Conservation (phyloP, 2,113 vertebrate species). For the Dasypus novemcinctus region DNA sequence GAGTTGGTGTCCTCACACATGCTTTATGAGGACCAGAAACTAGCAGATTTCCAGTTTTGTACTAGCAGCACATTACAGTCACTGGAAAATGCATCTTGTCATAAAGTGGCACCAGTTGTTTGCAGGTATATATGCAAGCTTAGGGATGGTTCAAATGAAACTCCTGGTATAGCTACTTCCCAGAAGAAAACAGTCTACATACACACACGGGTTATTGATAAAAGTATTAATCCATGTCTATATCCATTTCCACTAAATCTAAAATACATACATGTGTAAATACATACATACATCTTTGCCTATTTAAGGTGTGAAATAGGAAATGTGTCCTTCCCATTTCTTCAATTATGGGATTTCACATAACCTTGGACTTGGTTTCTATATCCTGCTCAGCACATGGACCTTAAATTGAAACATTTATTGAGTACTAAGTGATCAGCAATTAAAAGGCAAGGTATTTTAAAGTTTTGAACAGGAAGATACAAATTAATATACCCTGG, state of each 20-base stretch:
- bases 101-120: not conserved
- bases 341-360: conserved; percentile 5
- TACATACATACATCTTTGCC: not conserved
- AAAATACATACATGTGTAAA: conserved; percentile 43
- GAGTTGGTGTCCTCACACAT: not conserved
- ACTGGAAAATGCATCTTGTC: not conserved
- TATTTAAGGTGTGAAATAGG: not conserved
- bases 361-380: not conserved
- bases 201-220: not conserved
- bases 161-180: not conserved
- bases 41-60: not conserved
- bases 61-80: not conserved
- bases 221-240: not conserved
- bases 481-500: not conserved
- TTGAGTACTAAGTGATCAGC: not conserved
- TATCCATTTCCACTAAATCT: conserved; percentile 17
- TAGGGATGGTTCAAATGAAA: not conserved
- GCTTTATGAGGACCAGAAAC: not conserved
- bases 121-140: not conserved
- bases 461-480: not conserved
- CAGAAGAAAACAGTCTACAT: not conserved
- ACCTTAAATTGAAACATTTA: not conserved
- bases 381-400: not conserved
- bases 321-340: conserved; percentile 33
- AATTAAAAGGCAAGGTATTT: not conserved